Evolutionary conservation across 2,797 vertebrate genomes (phyloP).

Genomic region (Gastrophryne carolinensis): DNA sequence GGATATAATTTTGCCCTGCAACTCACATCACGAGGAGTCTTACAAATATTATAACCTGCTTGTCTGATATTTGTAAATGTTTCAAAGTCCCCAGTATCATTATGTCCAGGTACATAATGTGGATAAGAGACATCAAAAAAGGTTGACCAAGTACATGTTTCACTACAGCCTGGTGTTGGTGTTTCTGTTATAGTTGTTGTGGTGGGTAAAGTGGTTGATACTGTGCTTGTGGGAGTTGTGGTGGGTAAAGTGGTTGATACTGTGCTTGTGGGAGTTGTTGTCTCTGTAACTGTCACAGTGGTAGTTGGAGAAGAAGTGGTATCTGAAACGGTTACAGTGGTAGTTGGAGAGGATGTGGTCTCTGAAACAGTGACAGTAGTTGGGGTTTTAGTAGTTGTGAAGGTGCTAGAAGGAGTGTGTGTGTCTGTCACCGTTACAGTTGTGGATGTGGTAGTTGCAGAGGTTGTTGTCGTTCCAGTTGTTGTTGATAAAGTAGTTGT

Average conservation of each 20-base stretch:
- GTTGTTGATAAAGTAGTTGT: background rate
- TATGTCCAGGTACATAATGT: no score
- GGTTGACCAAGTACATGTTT: no score
- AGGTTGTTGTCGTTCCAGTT: background rate
- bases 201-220: no score
- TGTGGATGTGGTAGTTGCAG: background rate
- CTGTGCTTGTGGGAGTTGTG: no score
- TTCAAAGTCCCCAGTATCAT: no score
- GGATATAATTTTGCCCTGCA: no score
- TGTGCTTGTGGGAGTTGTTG: background rate
- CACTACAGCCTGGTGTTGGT: no score
- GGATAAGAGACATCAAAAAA: no score
- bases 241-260: background rate
- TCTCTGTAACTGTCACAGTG: background rate
- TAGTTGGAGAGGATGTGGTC: background rate
- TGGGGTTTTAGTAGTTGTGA: background rate
- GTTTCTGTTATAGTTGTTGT: no score
- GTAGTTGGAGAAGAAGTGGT: background rate
- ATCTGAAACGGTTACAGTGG: fast-evolving
- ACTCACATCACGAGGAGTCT: no score
- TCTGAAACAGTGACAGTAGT: background rate
- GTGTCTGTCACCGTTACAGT: background rate
- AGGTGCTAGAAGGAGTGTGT: background rate
- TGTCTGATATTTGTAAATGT: no score
- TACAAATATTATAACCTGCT: no score